Base-by-base conservation (phyloP, 2,888 invertebrate genomes). In the Eilema caniola region DNA sequence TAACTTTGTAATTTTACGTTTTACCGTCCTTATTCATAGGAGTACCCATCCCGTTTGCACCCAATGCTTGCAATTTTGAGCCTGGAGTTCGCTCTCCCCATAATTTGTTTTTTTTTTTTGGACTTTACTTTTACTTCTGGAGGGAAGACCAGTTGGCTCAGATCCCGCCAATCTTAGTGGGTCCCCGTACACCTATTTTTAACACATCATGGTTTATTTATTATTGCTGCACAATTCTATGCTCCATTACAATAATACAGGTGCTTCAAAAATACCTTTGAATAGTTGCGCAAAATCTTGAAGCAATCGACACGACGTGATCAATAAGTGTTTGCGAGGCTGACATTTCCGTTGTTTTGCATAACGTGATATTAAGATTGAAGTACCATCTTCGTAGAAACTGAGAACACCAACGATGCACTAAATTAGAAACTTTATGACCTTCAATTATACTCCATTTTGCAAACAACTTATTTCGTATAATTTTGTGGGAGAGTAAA, bases 281-380 rank as follows among this genome's bases (percentile, higher is more conserved):
- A 73, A 79, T 79, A 73, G 81, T 82, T 83, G 76, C 70, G 79
- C 72, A 83, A 79, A 81, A 77, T 80, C 75, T 78, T 81, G 75
- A 75, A 83, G 78, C 77, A 79, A 84, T 85, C 77, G 81, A 79
- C 74, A 75, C 75, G 68, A 73, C 82, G 81, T 84, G 86, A 83
- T 87, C 84, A 84, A 83, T 85, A 74, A 77, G 73, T 78, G 80
- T 66, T 68, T 75, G 71, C 67, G 69, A 77, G 59, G 33, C 86
- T 90, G 88, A 89, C 89, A 89, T 90, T 91, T 90, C 86, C 83
- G 85, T 82, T 78, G 86, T 85, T 91, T 91, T 89, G 89, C 90
- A 89, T 89, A 90, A 90, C 88, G 84, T 89, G 90, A 88, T 89
- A 91, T 90, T 90, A 88, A 80, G 73, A 20, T 79, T 88, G 87